Evolutionary conservation across 2,113 vertebrate species (phyloP), one percentile per base, ranked within the genome.

Genomic region (Coreoperca whiteheadi): DNA sequence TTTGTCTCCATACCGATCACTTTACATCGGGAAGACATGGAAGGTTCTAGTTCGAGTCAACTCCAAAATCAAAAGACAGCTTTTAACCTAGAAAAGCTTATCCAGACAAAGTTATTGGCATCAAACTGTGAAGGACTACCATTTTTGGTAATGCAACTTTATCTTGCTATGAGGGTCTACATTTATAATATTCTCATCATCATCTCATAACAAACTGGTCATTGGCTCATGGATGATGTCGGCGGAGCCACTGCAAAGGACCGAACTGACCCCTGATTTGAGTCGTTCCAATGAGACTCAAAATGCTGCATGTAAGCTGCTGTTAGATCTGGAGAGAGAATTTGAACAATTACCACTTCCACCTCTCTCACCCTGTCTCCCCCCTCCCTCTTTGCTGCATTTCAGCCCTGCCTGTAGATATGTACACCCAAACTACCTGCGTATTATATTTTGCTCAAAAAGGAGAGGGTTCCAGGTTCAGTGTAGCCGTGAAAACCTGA

Each of bases 161-260:
- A 37, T 56, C 39, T 63, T 20, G 20, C 6, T 54, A 15, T 37
- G 15, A 34, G 12, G 25, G 18, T 48, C 14, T 77, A 54, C 43
- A 69, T 25, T 34, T 74, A 46, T 61, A 68, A 82, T 72, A 16
- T 34, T 25, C 6, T 53, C 30, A 60, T 61, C 8, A 46, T 43
- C 59, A 57, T 28, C 34, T 48, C 5, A 53, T 57, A 56, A 48
- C 6, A 75, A 54, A 82, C 39, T 16, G 77, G 41, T 25, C n/a
- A 53, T 11, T 78, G 51, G 59, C 50, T 56, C 59, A 30, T 11
- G 41, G 66, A 39, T 63, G 41, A 20, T 28, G 34, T 23, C 25
- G 14, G 37, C 11, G 53, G 61, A 81, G 51, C 34, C 39, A 28
- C 23, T 28, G 63, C 64, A 53, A 68, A 57, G 23, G 25, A 28